Evolutionary conservation across 1,140 invertebrate species (phyloP).

Genomic region (Parapsyche elsis): DNA sequence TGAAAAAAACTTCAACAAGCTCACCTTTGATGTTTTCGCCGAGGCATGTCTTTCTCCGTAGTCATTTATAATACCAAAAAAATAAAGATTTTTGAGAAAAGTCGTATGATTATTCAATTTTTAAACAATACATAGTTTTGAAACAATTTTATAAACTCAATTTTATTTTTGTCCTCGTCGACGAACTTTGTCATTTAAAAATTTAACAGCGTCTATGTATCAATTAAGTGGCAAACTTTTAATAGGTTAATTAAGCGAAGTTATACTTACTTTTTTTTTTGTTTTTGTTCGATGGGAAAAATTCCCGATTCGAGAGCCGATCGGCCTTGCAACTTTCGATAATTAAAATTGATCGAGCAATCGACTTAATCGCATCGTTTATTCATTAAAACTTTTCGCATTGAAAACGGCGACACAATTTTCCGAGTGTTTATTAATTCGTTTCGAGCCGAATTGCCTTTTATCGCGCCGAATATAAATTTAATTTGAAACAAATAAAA

Average conservation of each 20-base stretch:
- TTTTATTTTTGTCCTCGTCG: neutral
- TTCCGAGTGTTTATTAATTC: neutral
- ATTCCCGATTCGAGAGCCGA: neutral
- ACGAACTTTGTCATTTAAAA: constrained; percentile 7
- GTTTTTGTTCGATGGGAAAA: neutral
- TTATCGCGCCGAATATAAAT: neutral
- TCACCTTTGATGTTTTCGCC: no score
- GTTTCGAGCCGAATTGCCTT: neutral
- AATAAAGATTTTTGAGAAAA: no score
- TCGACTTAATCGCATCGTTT: constrained; percentile 1
- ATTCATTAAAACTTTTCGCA: neutral
- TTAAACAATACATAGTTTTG: no score
- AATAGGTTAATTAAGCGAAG: neutral
- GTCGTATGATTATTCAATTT: no score
- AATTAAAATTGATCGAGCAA: constrained; percentile 22
- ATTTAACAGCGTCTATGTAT: neutral
- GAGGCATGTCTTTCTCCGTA: no score
- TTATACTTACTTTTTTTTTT: neutral
- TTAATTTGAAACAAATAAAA: no score
- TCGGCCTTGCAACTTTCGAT: constrained; percentile 19
- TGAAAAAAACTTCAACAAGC: no score
- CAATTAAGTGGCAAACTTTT: constrained; percentile 21
- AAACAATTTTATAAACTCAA: no score
- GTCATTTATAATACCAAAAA: no score
- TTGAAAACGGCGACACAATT: neutral